Percentiles rank a stretch among this genome's conserved stretches.
These are phyloP conservation scores for Cantharis flavilabris DNA, from an alignment of 2,888 invertebrate species.

Conservation along the genomic window DNA sequence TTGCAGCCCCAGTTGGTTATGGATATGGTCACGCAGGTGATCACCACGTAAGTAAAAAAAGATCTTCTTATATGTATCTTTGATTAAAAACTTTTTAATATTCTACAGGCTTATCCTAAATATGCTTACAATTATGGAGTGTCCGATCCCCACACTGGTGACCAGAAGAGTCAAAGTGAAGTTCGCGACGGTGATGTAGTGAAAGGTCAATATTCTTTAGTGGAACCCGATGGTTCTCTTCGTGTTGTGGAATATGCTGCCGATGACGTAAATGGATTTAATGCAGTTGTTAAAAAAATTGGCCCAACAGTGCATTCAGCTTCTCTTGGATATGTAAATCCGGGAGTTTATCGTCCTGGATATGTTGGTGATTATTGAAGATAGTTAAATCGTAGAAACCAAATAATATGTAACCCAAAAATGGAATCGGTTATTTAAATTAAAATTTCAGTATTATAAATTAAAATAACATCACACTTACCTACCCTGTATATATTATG, in stretches of 20 bases:
- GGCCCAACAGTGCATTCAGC: conserved; percentile 38
- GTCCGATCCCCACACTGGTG: conserved; percentile 65
- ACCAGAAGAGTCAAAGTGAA: conserved; percentile 65
- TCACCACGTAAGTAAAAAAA: neutral
- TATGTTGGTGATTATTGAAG: conserved; percentile 2
- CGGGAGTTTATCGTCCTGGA: conserved; percentile 11
- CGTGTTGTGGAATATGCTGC: conserved; percentile 48
- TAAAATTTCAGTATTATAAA: neutral
- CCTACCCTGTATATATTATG: neutral
- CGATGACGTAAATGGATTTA: conserved; percentile 44
- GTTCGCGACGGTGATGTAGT: conserved; percentile 65
- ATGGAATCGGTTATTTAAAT: neutral
- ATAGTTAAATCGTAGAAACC: neutral
- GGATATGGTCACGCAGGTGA: conserved; percentile 1
- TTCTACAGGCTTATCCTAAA: conserved; percentile 61
- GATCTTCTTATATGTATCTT: neutral
- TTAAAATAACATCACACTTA: neutral
- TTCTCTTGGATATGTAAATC: conserved; percentile 11
- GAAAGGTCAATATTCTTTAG: conserved; percentile 54
- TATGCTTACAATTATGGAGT: conserved; percentile 66
- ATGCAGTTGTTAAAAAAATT: conserved; percentile 51
- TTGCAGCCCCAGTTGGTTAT: neutral
- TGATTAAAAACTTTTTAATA: conserved; percentile 28
- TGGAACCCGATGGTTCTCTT: conserved; percentile 57
- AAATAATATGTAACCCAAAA: neutral